phyloP scores from a whole-genome alignment of 2,888 invertebrate species.

The Ariolimax columbianus region DNA sequence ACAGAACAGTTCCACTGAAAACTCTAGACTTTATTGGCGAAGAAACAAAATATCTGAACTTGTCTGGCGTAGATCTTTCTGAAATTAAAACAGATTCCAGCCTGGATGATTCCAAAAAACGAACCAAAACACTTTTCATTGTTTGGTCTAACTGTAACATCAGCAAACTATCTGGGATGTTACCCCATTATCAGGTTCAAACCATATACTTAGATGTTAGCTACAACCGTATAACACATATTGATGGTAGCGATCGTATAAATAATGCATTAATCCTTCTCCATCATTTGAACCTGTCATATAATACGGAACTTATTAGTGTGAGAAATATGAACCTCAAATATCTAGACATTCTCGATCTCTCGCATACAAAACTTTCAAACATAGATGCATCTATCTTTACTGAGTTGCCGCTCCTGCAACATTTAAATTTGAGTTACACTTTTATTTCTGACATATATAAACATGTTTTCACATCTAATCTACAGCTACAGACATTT shows the following conservation, averaged over 20 bases:
- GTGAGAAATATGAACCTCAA: neutral
- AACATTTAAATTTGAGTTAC: constrained; percentile 2
- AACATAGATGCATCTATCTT: neutral
- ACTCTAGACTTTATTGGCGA: neutral
- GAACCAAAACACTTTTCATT: neutral
- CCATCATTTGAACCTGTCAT: neutral
- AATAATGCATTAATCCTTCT: neutral
- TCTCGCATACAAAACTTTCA: neutral
- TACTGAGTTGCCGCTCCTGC: neutral
- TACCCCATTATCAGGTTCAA: neutral
- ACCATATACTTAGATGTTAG: neutral
- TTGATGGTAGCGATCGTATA: too few relatives aligned
- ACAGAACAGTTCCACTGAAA: neutral
- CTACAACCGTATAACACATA: neutral
- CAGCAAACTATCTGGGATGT: neutral
- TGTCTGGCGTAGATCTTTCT: constrained; percentile 11
- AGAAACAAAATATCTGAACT: neutral
- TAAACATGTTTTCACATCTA: neutral
- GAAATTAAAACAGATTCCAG: too few relatives aligned
- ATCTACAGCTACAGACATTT: neutral
- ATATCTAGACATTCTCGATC: constrained; percentile 16
- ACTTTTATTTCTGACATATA: neutral
- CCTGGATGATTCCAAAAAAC: neutral
- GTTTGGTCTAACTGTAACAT: neutral
- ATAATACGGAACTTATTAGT: neutral